Evolutionary conservation across 1,140 invertebrate genomes (phyloP), one percentile per base, ranked within the genome.

Genomic region (Bombus soroeensis): DNA sequence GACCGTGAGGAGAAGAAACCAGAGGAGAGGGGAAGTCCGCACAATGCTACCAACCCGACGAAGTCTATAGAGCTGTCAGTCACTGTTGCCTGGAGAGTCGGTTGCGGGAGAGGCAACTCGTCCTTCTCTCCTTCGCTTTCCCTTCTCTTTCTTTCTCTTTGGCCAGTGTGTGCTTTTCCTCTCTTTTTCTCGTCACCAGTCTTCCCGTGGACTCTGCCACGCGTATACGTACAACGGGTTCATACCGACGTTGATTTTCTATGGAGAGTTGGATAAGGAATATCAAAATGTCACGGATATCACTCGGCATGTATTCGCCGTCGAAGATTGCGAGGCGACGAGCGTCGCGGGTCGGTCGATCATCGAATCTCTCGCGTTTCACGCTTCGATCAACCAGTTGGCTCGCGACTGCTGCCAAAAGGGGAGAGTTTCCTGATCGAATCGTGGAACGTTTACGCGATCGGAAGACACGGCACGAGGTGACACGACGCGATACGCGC

Each of bases 31-130:
- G 87, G 84, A 91, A 91, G 86, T 89, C 85, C 84, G 80, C 81
- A 94, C 94, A 94, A 94, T 94, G 93, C 93, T 93, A 94, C 94
- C 92, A 94, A 93, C 91, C 92, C 92, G 91, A 91, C 87, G 87
- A 91, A 92, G 90, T 91, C 93, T 93, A 95, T 94, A 94, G 94
- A 94, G 93, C 94, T 93, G 94, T 94, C 94, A 93, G 88, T 95
- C 94, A 95, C 89, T 87, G 83, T 80, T 89, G 77, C 83, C 88
- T 75, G 81, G 84, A 89, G 90, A 86, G 84, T 88, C 88, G 77
- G 79, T 85, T 83, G 85, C 84, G 87, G 90, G 90, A 92, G 89
- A 92, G 89, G 74, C 86, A 74, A 70, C 70, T 81, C 86, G 84
- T 89, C 76, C n/a, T 41, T 81, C 77, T 88, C 79, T 84, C 86